Percentiles rank a stretch among this genome's conserved stretches.
phyloP scores from a whole-genome alignment of 2,113 vertebrate genomes.

The Sardina pilchardus region DNA sequence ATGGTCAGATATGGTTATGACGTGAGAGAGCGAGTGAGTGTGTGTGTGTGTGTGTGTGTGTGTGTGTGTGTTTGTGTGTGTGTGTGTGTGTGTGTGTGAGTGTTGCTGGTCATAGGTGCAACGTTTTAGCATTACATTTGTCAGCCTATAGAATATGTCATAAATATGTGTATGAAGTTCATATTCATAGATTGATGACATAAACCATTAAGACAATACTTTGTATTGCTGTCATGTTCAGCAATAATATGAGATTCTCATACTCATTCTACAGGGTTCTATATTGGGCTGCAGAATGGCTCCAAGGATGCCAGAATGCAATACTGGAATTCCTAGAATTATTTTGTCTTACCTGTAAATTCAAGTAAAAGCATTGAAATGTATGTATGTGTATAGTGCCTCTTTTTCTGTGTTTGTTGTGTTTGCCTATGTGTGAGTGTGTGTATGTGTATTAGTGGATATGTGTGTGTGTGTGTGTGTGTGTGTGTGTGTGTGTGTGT shows the following conservation, averaged over 20 bases:
- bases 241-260: neutral
- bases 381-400: neutral
- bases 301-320: too few relatives aligned
- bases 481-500: neutral
- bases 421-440: neutral
- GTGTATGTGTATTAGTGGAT: neutral
- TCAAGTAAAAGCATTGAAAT: neutral
- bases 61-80: too few relatives aligned
- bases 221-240: neutral
- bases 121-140: too few relatives aligned
- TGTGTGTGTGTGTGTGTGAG: too few relatives aligned
- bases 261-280: too few relatives aligned
- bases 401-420: neutral
- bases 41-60: neutral
- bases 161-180: too few relatives aligned
- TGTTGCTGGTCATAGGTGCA: too few relatives aligned
- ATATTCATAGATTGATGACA: too few relatives aligned
- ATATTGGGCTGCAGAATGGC: too few relatives aligned
- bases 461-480: neutral
- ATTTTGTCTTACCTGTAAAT: neutral
- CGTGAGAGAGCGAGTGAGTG: neutral
- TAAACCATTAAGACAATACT: too few relatives aligned
- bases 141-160: too few relatives aligned
- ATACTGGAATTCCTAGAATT: too few relatives aligned
- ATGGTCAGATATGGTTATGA: neutral